Base-by-base conservation (phyloP, 2,888 invertebrate genomes). In the Macropis europaea region DNA sequence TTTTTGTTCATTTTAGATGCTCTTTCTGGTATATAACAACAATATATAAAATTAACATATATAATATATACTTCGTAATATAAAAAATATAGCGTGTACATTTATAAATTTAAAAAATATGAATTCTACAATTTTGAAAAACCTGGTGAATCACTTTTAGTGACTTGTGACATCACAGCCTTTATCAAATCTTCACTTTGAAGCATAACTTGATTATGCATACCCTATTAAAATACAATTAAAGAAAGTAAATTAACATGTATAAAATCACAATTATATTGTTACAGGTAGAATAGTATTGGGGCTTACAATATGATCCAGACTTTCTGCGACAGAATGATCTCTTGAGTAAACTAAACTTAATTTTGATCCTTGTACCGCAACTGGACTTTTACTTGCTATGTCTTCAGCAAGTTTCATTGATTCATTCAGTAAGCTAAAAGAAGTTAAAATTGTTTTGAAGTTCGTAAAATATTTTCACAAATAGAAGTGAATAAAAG, bases 361-460 rank as follows among this genome's bases (percentile, higher is more conserved):
- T 59, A 93, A 91, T 89, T 99, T 99, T 0, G 97, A 96, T 2
- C 95, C 94, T 89, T 99, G 99, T 0, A 99, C 95, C 0, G 99
- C 99, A 3, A 99, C 95, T 0, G 99, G 99, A 91, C 97, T 98
- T 90, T 97, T 97, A 3, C 90, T 88, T 0, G 99, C 96, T 76
- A 99, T 98, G 30, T 91, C 87, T 77, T 93, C 93, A 0, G 98
- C 99, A 50, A 96, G 81, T 4, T 93, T 92, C 1, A 98, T 60
- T 0, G 96, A 95, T 53, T 93, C 94, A 17, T 92, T 90, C n/a
- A 98, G 76, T 87, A 97, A 92, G 17, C 95, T 95, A 87, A 34
- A 90, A 89, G 87, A 22, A 90, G 87, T 32, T 73, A 43, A 64
- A 70, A 50, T 64, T 68, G 28, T 47, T 32, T 57, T 22, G 30